phyloP scores from a whole-genome alignment of 2,113 vertebrate species.

The Chrysochloris asiatica region DNA sequence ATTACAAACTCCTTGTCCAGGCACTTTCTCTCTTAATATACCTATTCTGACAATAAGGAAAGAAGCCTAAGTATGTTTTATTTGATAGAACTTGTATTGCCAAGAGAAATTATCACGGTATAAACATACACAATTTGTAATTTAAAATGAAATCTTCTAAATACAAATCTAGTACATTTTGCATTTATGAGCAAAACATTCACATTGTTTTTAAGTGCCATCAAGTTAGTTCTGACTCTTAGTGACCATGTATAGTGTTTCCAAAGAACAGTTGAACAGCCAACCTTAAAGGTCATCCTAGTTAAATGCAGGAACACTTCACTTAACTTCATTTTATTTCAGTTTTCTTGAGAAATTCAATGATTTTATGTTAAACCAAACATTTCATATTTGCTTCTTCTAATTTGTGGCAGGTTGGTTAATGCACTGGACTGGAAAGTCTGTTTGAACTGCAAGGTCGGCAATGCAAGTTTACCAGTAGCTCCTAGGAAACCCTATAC shows the following conservation, averaged over 20 bases:
- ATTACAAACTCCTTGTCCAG: background rate
- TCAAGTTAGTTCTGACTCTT: no score
- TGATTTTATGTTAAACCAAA: background rate
- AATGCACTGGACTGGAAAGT: no score
- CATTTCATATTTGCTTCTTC: background rate
- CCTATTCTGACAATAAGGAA: slow-evolving; percentile 4
- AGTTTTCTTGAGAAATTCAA: background rate
- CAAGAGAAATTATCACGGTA: background rate
- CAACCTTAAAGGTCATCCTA: background rate
- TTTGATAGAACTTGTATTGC: background rate
- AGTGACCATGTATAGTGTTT: no score
- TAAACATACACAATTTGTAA: background rate
- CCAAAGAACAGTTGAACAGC: no score
- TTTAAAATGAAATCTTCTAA: background rate
- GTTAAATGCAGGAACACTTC: background rate
- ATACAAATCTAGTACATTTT: slow-evolving; percentile 12
- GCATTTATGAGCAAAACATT: background rate
- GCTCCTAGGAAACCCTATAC: no score
- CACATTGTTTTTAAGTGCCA: no score
- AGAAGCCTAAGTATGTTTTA: background rate
- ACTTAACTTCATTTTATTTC: background rate
- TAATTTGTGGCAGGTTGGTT: no score
- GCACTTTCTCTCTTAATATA: background rate
- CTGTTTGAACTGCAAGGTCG: no score
- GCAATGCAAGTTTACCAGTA: no score